Evolutionary conservation across 37 sponge, comb jelly and placozoan species (phyloP).

Genomic region (Haliclona indistincta): DNA sequence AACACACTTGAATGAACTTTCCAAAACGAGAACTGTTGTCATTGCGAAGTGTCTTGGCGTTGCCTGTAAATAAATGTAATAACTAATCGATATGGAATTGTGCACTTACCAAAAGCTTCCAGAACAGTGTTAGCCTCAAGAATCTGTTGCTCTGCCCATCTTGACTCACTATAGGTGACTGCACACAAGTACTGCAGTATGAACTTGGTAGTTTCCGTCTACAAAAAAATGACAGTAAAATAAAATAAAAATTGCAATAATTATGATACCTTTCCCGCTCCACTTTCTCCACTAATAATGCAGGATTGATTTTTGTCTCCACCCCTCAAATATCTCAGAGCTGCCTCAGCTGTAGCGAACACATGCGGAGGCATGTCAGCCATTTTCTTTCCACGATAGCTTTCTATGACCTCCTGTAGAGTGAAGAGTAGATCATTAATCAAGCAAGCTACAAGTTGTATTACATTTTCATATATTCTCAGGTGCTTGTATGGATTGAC

Average conservation of each 20-base stretch:
- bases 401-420: constrained; percentile 65
- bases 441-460: background rate
- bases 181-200: constrained; percentile 94
- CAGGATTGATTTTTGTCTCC: constrained; percentile 87
- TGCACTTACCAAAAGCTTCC: constrained; percentile 90
- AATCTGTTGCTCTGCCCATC: constrained; percentile 95
- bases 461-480: constrained; percentile 80
- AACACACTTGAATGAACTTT: constrained; percentile 96
- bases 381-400: constrained; percentile 79
- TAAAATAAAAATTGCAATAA: background rate
- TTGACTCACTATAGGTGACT: constrained; percentile 78
- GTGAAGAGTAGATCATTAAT: background rate
- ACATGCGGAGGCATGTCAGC: constrained; percentile 88
- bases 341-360: constrained; percentile 89
- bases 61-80: constrained; percentile 49
- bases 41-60: constrained; percentile 93
- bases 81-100: background rate
- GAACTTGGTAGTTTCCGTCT: constrained; percentile 96
- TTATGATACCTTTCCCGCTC: constrained; percentile 83
- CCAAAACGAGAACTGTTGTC: constrained; percentile 97
- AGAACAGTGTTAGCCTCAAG: constrained; percentile 91
- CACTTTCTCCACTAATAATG: constrained; percentile 95
- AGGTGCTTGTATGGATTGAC: constrained; percentile 91
- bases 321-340: constrained; percentile 63
- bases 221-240: background rate